Percentiles rank a stretch among this genome's conserved stretches.
These are phyloP conservation scores for Ascaphus truei DNA, from an alignment of 2,113 vertebrate genomes.

Conservation along the genomic window DNA sequence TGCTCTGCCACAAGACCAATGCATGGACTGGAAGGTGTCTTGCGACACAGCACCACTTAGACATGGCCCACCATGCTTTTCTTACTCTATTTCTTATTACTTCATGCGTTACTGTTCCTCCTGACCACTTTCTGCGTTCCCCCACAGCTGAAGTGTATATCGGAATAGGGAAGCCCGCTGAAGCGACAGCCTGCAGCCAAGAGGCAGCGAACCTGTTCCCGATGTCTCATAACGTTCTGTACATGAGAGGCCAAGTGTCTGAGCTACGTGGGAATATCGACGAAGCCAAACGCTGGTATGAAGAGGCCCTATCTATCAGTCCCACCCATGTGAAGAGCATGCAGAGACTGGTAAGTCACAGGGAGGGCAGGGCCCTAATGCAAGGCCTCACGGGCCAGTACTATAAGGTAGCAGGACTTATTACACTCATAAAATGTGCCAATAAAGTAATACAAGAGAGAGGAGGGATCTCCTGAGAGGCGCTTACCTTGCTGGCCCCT, in stretches of 20 bases:
- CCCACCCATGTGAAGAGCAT: conserved; percentile 97
- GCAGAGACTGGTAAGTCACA: conserved; percentile 90
- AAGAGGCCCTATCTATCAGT: conserved; percentile 96
- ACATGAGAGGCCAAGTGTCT: conserved; percentile 92
- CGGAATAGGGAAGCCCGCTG: conserved; percentile 89
- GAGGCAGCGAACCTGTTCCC: conserved; percentile 96
- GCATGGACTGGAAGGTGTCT: no score
- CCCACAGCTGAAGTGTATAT: conserved; percentile 91
- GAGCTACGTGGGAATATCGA: conserved; percentile 89
- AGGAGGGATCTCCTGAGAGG: no score
- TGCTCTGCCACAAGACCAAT: no score
- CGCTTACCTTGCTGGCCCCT: no score
- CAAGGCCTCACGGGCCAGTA: no score
- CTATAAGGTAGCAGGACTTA: no score
- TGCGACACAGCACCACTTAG: no score
- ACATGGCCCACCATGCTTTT: neutral
- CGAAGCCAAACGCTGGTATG: conserved; percentile 95
- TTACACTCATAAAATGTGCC: no score
- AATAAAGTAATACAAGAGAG: no score
- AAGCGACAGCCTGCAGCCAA: conserved; percentile 93
- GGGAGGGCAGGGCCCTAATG: neutral
- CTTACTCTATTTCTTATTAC: no score
- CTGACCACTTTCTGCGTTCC: neutral
- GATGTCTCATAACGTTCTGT: conserved; percentile 91
- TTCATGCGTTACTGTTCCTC: neutral